Conservation (phyloP, 2,797 vertebrate genomes). For the Crocidura indochinensis region DNA sequence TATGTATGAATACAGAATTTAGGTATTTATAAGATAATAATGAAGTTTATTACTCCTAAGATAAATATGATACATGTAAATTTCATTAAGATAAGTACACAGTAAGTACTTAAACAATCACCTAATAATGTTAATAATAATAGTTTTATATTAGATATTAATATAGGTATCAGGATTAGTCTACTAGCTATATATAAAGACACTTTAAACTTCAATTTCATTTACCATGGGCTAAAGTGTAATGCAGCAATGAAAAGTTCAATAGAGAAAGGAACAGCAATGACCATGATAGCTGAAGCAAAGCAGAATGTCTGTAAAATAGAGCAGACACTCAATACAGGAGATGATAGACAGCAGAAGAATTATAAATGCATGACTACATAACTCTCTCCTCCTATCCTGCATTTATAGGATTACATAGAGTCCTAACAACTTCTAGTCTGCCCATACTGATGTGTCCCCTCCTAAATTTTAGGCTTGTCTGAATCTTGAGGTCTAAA, state of each 20-base stretch:
- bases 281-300: background rate
- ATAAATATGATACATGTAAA: background rate
- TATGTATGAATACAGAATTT: too few species aligned
- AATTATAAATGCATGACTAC: too few species aligned
- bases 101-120: constrained; percentile 3
- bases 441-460: too few species aligned
- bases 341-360: background rate
- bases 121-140: background rate
- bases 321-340: background rate
- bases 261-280: background rate
- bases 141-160: background rate
- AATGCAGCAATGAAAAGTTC: background rate
- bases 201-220: background rate
- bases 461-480: background rate
- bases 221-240: background rate
- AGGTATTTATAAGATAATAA: background rate
- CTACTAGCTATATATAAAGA: background rate
- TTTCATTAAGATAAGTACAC: background rate
- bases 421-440: background rate
- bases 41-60: background rate
- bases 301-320: background rate
- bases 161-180: background rate
- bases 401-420: background rate
- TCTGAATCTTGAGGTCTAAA: background rate
- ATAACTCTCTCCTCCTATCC: background rate